phyloP scores from a whole-genome alignment of 2,113 vertebrate species.

The Andinoacara biseriatus region DNA sequence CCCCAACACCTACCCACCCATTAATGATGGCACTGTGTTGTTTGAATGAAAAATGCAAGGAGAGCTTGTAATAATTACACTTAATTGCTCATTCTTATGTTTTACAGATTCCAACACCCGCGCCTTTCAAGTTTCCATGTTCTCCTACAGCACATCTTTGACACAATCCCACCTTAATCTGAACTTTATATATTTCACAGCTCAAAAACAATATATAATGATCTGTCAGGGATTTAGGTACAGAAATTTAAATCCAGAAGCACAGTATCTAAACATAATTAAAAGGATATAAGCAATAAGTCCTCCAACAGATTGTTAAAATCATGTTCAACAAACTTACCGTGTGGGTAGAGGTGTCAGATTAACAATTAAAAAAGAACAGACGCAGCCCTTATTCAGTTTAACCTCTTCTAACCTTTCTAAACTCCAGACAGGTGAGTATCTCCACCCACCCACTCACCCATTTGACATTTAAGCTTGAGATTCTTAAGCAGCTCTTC shows the following conservation, averaged over 20 bases:
- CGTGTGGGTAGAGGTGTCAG: background rate
- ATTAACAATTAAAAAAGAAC: background rate
- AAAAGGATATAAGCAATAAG: background rate
- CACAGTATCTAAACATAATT: background rate
- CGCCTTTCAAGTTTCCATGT: background rate
- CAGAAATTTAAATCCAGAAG: background rate
- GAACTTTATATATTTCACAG: background rate
- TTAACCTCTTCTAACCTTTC: background rate
- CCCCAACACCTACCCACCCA: background rate
- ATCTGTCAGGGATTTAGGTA: background rate
- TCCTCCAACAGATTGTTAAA: background rate
- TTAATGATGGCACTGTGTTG: no score
- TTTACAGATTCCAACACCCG: background rate
- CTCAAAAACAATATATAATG: background rate
- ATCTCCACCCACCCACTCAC: background rate
- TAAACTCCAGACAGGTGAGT: background rate
- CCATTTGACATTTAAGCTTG: background rate
- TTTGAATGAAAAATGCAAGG: no score
- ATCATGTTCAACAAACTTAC: background rate
- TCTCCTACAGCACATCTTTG: background rate
- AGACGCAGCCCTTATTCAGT: background rate
- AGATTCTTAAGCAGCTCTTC: background rate
- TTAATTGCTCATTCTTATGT: background rate
- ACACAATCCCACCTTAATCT: background rate
- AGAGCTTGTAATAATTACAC: background rate